Percentiles rank a stretch among this genome's conserved stretches.
Conservation (phyloP, 2,113 vertebrate species). For the Eurystomus gularis region DNA sequence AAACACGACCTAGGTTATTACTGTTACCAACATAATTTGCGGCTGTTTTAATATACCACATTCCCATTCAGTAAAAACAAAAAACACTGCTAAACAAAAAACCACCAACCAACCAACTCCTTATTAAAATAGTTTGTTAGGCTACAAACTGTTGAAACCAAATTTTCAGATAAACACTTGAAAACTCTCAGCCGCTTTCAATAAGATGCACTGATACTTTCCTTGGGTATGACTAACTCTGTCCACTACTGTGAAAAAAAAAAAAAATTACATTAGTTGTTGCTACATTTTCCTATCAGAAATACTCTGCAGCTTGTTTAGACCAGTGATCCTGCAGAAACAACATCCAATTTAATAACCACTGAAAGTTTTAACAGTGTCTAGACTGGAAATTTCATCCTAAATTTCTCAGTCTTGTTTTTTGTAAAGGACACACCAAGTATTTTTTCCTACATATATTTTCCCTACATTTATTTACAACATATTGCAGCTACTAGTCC, state of each 20-base stretch:
- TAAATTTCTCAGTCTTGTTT: background rate
- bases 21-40: background rate
- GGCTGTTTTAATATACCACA: background rate
- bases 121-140: background rate
- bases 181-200: background rate
- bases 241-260: background rate
- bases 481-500: background rate
- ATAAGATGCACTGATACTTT: background rate
- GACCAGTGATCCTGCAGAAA: background rate
- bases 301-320: background rate
- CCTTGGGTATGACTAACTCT: background rate
- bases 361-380: background rate
- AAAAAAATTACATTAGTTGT: background rate
- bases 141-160: background rate
- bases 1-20: background rate
- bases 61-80: background rate
- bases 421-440: background rate
- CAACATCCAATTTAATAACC: background rate
- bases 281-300: background rate
- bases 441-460: background rate
- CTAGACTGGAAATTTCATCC: background rate
- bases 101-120: background rate
- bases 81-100: background rate
- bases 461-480: background rate
- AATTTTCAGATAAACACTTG: background rate